phyloP scores from a whole-genome alignment of 2,113 vertebrate species.

The Etheostoma spectabile region DNA sequence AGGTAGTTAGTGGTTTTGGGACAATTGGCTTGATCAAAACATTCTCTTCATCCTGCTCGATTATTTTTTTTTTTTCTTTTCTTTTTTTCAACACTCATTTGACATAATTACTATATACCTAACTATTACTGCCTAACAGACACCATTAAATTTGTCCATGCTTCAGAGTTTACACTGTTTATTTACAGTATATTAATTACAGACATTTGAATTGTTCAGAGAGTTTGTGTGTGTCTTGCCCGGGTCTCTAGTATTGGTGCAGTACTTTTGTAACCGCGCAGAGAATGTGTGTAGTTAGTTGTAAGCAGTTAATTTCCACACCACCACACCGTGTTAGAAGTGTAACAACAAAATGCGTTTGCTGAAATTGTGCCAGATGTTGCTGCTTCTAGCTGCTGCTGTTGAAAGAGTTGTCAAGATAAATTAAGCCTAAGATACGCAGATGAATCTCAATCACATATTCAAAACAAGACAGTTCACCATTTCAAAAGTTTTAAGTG shows the following conservation, averaged over 20 bases:
- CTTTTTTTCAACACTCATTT: not conserved
- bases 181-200: not conserved
- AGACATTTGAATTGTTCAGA: not conserved
- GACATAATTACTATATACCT: conserved; percentile 18
- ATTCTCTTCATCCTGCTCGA: conserved; percentile 13
- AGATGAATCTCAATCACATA: not conserved
- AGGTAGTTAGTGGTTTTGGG: not conserved
- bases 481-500: not conserved
- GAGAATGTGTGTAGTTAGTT: not conserved
- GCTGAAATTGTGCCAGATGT: conserved; percentile 33
- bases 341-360: not conserved
- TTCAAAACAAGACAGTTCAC: not conserved
- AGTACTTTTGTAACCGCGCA: not conserved
- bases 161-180: not conserved
- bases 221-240: not conserved
- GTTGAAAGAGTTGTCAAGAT: conserved; percentile 6
- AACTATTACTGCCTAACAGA: not conserved
- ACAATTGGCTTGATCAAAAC: not conserved
- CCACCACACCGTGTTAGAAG: not conserved
- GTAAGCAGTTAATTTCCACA: not conserved
- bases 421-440: conserved; percentile 19
- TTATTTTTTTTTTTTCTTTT: no score
- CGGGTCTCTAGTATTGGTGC: not conserved
- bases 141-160: not conserved
- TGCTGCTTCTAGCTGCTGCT: conserved; percentile 16